Base-by-base conservation (phyloP, 1,140 invertebrate genomes). In the Penaeus indicus region DNA sequence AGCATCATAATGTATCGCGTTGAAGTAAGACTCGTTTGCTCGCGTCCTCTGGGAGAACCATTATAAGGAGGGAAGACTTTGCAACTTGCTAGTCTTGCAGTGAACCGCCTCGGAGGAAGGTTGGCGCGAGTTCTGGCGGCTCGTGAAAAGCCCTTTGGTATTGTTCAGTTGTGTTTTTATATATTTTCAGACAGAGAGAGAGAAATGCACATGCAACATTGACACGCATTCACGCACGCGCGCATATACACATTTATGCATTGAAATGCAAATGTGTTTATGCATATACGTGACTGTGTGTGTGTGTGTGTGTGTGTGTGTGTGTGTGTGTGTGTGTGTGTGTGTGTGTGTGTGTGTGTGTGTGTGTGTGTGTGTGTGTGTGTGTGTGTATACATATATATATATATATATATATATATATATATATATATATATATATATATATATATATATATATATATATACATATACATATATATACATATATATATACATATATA, bases 371-470 rank as follows among this genome's bases (percentile, higher is more conserved):
- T 69, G 27, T 69, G 32, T 69, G 32, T 69, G 32, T 69, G 32
- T 25, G 27, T 72, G 27, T n/a, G 27, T 72, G 19, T 72, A 25
- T 72, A n/a, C 27, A 72, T 72, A 72, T 72, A 72, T 72, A 72
- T 72, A 72, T n/a, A 72, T 72, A 7, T n/a, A 22, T 72, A 22
- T n/a, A 72, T 72, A 22, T 72, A 22, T 72, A 22, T 72, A 19
- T 72, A 32, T 42, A 42, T 4, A 42, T 42, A 7, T 42, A 42
- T 42, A 42, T 42, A 42, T 42, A 42, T 42, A 42, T 42, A 42
- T 42, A 42, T 42, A 42, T 72, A 72, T 72, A 72, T 72, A n/a
- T 72, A 19, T 72, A 72, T 72, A 72, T n/a, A 72, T n/a, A 72
- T n/a, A 72, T n/a, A 72, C 16, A 72, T 1, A 72, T n/a, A 3